A percentile compares a stretch with the other conserved stretches of the same genome.
phyloP scores from a whole-genome alignment of 2,888 invertebrate genomes.

The Branchellion lobata region DNA sequence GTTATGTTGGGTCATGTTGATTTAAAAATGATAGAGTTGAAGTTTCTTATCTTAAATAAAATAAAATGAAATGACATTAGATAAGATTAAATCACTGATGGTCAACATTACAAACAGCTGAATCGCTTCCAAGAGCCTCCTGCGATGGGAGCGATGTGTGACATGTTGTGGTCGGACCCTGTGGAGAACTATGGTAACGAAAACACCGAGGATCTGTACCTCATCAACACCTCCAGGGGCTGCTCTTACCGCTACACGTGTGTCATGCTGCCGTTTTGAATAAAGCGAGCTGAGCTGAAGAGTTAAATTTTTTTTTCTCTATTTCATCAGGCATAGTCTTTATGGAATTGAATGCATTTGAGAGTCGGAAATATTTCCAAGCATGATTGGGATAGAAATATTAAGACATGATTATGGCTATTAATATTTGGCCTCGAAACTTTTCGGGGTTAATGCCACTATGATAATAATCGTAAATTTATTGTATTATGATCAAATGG shows the following conservation, averaged over 20 bases:
- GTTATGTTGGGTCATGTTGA: too few relatives aligned
- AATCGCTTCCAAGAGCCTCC: slow-evolving; percentile 45
- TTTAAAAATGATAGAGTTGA: too few relatives aligned
- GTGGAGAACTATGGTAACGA: slow-evolving; percentile 43
- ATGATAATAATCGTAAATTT: too few relatives aligned
- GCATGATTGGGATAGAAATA: too few relatives aligned
- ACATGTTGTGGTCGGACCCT: slow-evolving; percentile 45
- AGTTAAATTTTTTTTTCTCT: slow-evolving; percentile 95
- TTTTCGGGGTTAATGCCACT: too few relatives aligned
- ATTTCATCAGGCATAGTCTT: neutral
- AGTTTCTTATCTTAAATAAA: too few relatives aligned
- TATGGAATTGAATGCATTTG: neutral
- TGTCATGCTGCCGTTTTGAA: slow-evolving; percentile 53
- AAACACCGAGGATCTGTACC: slow-evolving; percentile 32
- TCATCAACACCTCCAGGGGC: slow-evolving; percentile 40
- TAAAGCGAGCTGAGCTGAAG: slow-evolving; percentile 98
- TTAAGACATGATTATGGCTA: too few relatives aligned
- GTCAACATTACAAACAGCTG: too few relatives aligned
- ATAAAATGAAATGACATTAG: too few relatives aligned
- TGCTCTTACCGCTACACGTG: slow-evolving; percentile 44
- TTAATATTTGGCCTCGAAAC: too few relatives aligned
- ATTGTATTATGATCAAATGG: too few relatives aligned
- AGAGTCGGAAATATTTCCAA: neutral
- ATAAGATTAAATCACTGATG: neutral
- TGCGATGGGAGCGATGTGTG: slow-evolving; percentile 45